Percentiles rank a stretch among this genome's conserved stretches.
These are phyloP conservation scores for Ligdia adustata DNA, from an alignment of 2,888 invertebrate species.

Conservation along the genomic window DNA sequence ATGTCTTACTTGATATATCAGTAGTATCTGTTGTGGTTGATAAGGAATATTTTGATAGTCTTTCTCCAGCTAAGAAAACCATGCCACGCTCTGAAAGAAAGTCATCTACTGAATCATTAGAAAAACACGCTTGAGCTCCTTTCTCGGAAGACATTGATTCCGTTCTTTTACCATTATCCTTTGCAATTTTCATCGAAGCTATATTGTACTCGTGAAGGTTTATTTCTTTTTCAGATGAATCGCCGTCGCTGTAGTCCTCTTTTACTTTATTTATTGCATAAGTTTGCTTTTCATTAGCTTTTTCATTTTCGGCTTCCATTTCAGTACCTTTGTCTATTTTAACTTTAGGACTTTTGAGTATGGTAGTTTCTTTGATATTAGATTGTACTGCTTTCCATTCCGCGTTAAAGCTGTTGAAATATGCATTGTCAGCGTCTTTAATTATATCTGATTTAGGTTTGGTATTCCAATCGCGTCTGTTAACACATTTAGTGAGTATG, in stretches of 20 bases:
- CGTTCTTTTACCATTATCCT: conserved; percentile 12
- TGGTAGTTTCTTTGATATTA: neutral
- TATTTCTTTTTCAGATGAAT: conserved; percentile 59
- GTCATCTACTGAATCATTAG: conserved; percentile 72
- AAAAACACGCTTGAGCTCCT: conserved; percentile 62
- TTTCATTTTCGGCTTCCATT: conserved; percentile 49
- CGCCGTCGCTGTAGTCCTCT: conserved; percentile 24
- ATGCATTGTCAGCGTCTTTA: conserved; percentile 1
- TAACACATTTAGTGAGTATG: conserved; percentile 70
- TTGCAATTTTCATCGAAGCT: conserved; percentile 11
- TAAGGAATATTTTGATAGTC: conserved; percentile 60
- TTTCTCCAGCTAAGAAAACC: conserved; percentile 51
- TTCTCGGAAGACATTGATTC: conserved; percentile 55
- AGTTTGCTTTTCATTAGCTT: conserved; percentile 33
- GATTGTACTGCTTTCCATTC: conserved; percentile 2
- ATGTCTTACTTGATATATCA: conserved; percentile 57
- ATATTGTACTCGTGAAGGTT: conserved; percentile 56
- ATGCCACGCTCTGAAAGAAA: conserved; percentile 64
- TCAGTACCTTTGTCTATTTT: conserved; percentile 13
- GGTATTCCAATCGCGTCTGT: conserved; percentile 64
- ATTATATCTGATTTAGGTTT: conserved; percentile 49
- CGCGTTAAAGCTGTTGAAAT: neutral
- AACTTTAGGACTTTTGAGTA: neutral
- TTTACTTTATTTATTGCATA: conserved; percentile 22
- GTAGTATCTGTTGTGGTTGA: neutral